Evolutionary conservation across 2,113 vertebrate species (phyloP), one percentile per base, ranked within the genome.

Genomic region (Xiphias gladius): DNA sequence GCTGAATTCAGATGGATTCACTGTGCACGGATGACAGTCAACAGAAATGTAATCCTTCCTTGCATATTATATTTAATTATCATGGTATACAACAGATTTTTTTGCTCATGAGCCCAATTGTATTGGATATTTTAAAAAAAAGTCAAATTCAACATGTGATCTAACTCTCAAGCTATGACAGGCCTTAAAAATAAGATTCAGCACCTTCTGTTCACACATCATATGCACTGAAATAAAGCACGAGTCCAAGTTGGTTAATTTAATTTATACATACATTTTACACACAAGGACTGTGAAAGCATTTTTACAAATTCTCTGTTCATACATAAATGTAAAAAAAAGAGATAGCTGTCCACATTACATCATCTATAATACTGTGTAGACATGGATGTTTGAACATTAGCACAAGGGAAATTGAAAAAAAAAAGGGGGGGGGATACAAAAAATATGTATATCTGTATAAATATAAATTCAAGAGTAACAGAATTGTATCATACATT

Each of bases 311-410:
- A 95, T 94, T 96, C 93, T 96, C 95, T 96, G 93, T 95, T 96
- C 96, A 97, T 95, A 97, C 96, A 95, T 89, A 92, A 95, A 96
- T 96, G 96, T 97, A 97, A 97, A 98, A 98, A 39, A 97, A 95
- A 94, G 91, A 96, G 95, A 93, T 73, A 88, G 83, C 73, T 78
- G 88, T 95, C 91, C 91, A 92, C 92, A 94, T 91, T 82, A 94
- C 93, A 93, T 89, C 77, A 87, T 88, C 85, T 87, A 88, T 96
- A 95, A 94, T 94, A 95, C 93, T 95, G 94, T 82, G 88, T 91
- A 93, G 91, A 94, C 87, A 92, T 70, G 69, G 76, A 88, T 82
- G 83, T 93, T 93, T 89, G 83, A 94, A 94, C 88, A 88, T 92
- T 91, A 94, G 92, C 93, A 94, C 85, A 85, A 70, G 67, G 73